Evolutionary conservation across 1,140 invertebrate species (phyloP).

Genomic region (Whitmania pigra): DNA sequence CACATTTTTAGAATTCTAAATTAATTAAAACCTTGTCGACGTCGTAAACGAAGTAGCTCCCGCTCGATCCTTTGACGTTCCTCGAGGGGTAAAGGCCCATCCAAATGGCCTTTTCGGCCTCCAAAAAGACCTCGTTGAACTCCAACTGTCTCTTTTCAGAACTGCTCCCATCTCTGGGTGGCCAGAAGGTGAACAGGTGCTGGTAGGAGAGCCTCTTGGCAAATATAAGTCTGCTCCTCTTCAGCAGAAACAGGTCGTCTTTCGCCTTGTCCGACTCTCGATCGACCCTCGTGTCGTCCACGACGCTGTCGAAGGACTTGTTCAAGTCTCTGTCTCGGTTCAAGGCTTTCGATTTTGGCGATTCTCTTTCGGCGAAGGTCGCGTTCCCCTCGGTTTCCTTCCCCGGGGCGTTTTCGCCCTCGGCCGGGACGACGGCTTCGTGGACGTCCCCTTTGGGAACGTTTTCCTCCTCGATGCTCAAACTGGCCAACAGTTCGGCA

Average conservation of each 20-base stretch:
- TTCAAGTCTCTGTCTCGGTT: neutral
- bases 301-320: neutral
- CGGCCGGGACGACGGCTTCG: too few species aligned
- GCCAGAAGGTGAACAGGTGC: neutral
- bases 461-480: too few species aligned
- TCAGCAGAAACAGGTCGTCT: neutral
- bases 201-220: neutral
- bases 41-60: slow-evolving; percentile 94
- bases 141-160: slow-evolving; percentile 53
- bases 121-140: slow-evolving; percentile 72
- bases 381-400: too few species aligned
- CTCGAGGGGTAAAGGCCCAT: slow-evolving; percentile 76
- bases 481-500: too few species aligned
- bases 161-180: neutral
- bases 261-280: neutral
- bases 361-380: too few species aligned
- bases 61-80: slow-evolving; percentile 83
- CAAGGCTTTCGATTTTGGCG: neutral
- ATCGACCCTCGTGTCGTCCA: neutral
- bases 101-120: slow-evolving; percentile 81
- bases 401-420: too few species aligned
- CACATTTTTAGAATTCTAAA: too few species aligned
- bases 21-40: slow-evolving; percentile 48
- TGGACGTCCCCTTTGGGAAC: too few species aligned
- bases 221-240: neutral